Evolutionary conservation across 2,797 vertebrate genomes (phyloP).

Genomic region (Sebastes baramenuke): DNA sequence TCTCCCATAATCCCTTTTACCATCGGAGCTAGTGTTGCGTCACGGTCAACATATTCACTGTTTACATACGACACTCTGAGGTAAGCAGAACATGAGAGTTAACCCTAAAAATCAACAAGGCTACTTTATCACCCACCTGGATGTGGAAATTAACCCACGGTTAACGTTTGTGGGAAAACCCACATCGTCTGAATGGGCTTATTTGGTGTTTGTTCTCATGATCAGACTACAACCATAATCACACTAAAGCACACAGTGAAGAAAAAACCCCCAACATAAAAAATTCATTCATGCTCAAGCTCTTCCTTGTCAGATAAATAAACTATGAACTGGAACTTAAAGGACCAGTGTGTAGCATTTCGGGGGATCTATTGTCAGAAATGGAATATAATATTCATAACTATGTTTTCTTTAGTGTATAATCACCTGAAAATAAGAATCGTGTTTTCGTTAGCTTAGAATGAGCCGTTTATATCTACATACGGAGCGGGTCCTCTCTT

Average conservation of each 20-base stretch:
- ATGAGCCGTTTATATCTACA: background rate
- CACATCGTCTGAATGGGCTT: conserved; percentile 32
- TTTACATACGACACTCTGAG: conserved; percentile 59
- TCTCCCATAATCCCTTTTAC: conserved; percentile 64
- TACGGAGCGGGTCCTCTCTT: background rate
- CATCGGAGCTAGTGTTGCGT: conserved; percentile 56
- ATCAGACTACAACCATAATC: conserved; percentile 36
- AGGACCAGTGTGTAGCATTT: background rate
- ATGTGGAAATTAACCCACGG: conserved; percentile 63
- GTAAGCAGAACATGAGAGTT: conserved; percentile 55
- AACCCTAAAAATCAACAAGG: conserved; percentile 54
- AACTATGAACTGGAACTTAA: background rate
- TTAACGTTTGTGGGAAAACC: conserved; percentile 53
- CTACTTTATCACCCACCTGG: conserved; percentile 63
- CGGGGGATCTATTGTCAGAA: background rate
- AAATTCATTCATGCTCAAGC: background rate
- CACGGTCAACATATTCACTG: conserved; percentile 62
- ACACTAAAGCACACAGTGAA: conserved; percentile 44
- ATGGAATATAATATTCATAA: background rate
- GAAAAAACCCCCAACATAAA: conserved; percentile 44
- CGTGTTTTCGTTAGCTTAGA: background rate
- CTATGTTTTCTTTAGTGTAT: background rate
- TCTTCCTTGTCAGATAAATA: conserved; percentile 28
- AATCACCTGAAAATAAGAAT: background rate
- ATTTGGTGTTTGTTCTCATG: conserved; percentile 60